Base-by-base conservation (phyloP, 2,797 vertebrate species). In the Notoglanidium macrostoma region DNA sequence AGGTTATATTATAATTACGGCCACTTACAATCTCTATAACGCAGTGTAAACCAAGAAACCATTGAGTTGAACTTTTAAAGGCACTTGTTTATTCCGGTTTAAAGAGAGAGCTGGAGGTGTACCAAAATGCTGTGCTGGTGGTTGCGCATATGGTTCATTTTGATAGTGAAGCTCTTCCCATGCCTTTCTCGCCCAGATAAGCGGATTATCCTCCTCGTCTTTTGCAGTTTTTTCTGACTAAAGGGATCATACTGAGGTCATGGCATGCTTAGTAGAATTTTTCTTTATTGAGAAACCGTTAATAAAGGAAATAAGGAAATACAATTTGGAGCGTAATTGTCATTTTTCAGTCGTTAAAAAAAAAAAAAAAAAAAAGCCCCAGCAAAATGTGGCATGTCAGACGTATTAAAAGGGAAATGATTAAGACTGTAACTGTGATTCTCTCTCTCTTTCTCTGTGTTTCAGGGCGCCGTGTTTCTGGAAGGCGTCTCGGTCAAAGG, bases 381-480 rank as follows among this genome's bases (percentile, higher is more conserved):
- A 40, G 40, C 8, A 11, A 12, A 32, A 57, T 3, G 9, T 57
- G 51, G 17, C 29, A 55, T 12, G 29, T 7, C 10, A 12, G 55
- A 59, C 5, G 2, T 55, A 0, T 32, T 40, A 79, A 59, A 2
- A 5, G 4, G 76, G 32, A 32, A 57, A 79, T 3, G 19, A 79
- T 59, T 32, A 40, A 10, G 73, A 72, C 35, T 51, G 26, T 7
- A 9, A 7, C 44, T 21, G 3, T 49, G 21, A 46, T 23, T 14
- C 46, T 17, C 46, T 6, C n/a, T 40, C 3, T 26, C n/a, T 51
- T 17, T 67, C 81, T 3, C 74, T 51, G 1, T 77, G 88, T 89
- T 70, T 87, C 88, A 99, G 98, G 97, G 97, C 78, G 98, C 98
- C 72, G 94, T 98, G 89, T 99, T 99, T 94, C 95, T 99, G 92